Evolutionary conservation across 2,113 vertebrate species (phyloP), one percentile per base, ranked within the genome.

Genomic region (Cercocebus atys): DNA sequence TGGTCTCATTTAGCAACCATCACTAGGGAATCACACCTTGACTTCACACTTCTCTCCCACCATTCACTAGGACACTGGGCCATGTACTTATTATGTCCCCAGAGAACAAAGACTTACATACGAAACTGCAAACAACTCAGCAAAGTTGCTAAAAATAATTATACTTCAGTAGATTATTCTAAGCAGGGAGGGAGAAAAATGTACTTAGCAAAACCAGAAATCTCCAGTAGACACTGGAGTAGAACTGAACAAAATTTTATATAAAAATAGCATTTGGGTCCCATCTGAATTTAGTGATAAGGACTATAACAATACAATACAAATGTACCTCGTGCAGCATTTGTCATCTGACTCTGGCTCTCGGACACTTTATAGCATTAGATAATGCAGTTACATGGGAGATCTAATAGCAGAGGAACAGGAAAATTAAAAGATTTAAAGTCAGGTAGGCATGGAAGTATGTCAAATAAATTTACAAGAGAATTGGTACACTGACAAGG

Each of bases 111-210:
- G 59, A 66, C 64, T 66, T 93, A 87, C 6, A 88, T 72, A 81
- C 32, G 91, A 83, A 97, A 82, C 88, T 96, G 96, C 75, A 95
- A 97, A 97, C 81, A 96, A 80, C 72, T 97, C 92, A 78, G 68
- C 57, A 88, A 95, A 94, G 78, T 94, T 93, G 55, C 97, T 97
- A 98, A 97, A 97, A 97, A 97, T 97, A 95, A 93, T 93, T 92
- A 75, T 81, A 96, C 96, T 94, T 93, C 40, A 81, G 68, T 59
- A 87, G 83, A 78, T 47, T 40, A 90, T 92, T 95, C 86, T 89
- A 97, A 96, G 88, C 68, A 96, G 84, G 92, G 81, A 95, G 40
- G 38, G 79, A 97, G 70, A 85, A 86, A 97, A 94, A 52, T 80
- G 7, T 64, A 66, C 93, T 98, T 96, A 96, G 55, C 16, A 94